Base-by-base conservation (phyloP, 2,888 invertebrate genomes). In the Urechis unicinctus region DNA sequence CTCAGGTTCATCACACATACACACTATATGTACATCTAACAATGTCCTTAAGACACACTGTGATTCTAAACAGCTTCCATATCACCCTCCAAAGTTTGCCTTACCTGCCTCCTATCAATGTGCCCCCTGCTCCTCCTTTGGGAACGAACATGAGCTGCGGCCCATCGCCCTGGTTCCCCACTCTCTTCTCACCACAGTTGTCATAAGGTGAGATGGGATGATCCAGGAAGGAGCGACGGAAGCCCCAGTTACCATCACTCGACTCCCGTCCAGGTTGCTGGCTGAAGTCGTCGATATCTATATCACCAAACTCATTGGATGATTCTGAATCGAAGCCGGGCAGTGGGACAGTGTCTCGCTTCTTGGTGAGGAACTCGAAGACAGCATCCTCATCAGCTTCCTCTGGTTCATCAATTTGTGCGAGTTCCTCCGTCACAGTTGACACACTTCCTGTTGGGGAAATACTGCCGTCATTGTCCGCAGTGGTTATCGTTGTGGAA, bases 111-210 rank as follows among this genome's bases (percentile, higher is more conserved):
- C 61, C 61, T 2, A 61, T n/a, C n/a, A n/a, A n/a, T n/a, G n/a
- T n/a, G n/a, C n/a, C n/a, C n/a, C n/a, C n/a, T n/a, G n/a, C n/a
- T n/a, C n/a, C n/a, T n/a, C n/a, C n/a, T n/a, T 59, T 44, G 5
- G 63, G 63, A 5, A 63, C 47, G 3, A 61, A 43, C 59, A 63
- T 63, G 28, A 56, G 52, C 17, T 58, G 44, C 5, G 61, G 61
- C 17, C 52, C 60, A 4, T 52, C 44, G 26, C 36, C 28, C 26
- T 63, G 59, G 13, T 43, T 48, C 17, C 61, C 62, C 6, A 61
- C 53, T 47, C 59, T 59, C 45, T 62, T 62, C 29, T 63, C 53
- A 4, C 63, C 63, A 26, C 49, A 60, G 51, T 63, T 62, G 30
- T 63, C 63, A 31, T 63, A 63, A 25, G 63, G 56, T 9, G 9